Conservation (phyloP, 1,140 invertebrate genomes). For the Mylabris phalerata region DNA sequence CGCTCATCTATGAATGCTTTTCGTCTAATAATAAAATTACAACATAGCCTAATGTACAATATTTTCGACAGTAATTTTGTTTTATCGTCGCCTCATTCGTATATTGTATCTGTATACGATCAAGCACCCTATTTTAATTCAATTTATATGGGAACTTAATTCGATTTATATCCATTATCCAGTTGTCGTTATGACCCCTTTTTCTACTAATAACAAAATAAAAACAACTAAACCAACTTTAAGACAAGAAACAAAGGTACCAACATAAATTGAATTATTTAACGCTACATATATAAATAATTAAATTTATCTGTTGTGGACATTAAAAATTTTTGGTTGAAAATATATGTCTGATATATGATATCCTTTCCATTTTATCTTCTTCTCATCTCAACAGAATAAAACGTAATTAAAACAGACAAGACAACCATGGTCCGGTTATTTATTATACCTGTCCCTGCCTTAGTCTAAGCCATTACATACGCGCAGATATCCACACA, state of each 20-base stretch:
- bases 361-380: slow-evolving; percentile 18
- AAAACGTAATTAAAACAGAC: slow-evolving; percentile 36
- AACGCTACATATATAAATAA: no score
- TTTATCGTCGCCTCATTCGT: slow-evolving; percentile 19
- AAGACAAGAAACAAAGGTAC: not conserved
- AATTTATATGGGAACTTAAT: slow-evolving; percentile 23
- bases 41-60: slow-evolving; percentile 26
- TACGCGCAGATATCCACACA: no score
- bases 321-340: not conserved
- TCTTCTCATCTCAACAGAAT: slow-evolving; percentile 28
- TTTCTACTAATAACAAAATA: not conserved
- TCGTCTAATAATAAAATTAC: slow-evolving; percentile 23
- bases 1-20: slow-evolving; percentile 2
- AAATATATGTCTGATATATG: slow-evolving; percentile 18
- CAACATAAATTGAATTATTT: not conserved
- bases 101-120: no score
- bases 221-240: not conserved
- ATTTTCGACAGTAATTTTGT: slow-evolving; percentile 31
- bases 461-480: slow-evolving; percentile 3
- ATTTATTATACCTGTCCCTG: slow-evolving; percentile 33
- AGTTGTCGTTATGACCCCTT: slow-evolving; percentile 9
- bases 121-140: slow-evolving; percentile 19
- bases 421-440: slow-evolving; percentile 30
- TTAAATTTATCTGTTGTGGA: no score
- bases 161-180: slow-evolving; percentile 18